Conservation (phyloP, 2,888 invertebrate species). For the Melitaea athalia region DNA sequence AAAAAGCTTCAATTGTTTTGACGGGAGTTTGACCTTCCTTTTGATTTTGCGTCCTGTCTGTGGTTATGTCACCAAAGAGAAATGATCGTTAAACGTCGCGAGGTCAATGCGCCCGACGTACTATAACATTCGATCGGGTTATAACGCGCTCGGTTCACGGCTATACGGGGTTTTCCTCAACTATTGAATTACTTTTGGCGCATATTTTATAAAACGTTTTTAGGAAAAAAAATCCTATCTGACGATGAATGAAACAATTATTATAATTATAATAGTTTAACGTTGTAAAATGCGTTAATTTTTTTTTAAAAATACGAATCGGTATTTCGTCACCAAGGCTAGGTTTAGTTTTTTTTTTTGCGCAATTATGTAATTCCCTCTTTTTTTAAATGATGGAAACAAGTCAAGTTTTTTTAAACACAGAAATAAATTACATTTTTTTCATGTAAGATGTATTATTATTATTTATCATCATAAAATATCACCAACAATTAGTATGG, state of each 20-base stretch:
- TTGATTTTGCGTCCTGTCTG: slow-evolving; percentile 73
- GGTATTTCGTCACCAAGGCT: neutral
- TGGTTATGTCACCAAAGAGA: slow-evolving; percentile 59
- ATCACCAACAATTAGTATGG: too few relatives aligned
- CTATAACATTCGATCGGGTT: slow-evolving; percentile 57
- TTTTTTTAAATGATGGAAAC: too few relatives aligned
- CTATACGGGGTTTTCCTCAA: slow-evolving; percentile 36
- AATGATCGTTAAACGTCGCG: slow-evolving; percentile 48
- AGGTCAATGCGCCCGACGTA: slow-evolving; percentile 46
- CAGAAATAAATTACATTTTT: too few relatives aligned
- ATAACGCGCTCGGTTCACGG: slow-evolving; percentile 47
- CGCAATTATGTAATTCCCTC: too few relatives aligned
- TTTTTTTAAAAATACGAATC: neutral
- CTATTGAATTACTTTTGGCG: slow-evolving; percentile 27
- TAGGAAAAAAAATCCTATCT: too few relatives aligned
- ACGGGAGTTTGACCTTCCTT: slow-evolving; percentile 76
- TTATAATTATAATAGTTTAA: neutral
- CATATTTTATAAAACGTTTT: slow-evolving; percentile 14
- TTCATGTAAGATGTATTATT: too few relatives aligned
- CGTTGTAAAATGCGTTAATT: neutral
- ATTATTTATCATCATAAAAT: too few relatives aligned
- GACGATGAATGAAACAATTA: slow-evolving; percentile 4
- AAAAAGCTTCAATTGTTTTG: slow-evolving; percentile 79
- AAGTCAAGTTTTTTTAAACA: too few relatives aligned
- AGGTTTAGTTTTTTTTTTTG: neutral